Evolutionary conservation across 1,140 invertebrate species (phyloP), one percentile per base, ranked within the genome.

Genomic region (Atta texana): DNA sequence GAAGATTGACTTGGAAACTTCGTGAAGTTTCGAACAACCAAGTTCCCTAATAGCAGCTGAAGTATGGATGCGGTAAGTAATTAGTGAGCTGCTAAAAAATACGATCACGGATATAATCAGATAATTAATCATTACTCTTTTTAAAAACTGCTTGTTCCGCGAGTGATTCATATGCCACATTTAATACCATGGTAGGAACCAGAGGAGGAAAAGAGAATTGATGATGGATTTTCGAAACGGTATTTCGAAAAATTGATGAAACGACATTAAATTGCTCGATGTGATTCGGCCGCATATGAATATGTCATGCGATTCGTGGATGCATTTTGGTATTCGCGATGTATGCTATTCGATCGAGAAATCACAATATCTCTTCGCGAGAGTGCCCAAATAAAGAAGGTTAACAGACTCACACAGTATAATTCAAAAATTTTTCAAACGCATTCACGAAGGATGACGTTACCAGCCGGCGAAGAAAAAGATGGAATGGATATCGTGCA

Each of bases 341-440:
- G 69, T 39, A 75, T 51, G 55, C 7, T 51, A 63, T 21, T 49
- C 34, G 64, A 71, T 81, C 34, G 66, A 24, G 34, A 44, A 44
- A 81, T 59, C 53, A 51, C 49, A 53, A 18, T 49, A 71, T 84
- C n/a, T 39, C 34, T 21, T 69, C 39, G 10, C 34, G 53, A 31
- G 24, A 2, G 59, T n/a, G 16, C 21, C 10, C 14, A 53, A 10
- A 59, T 21, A 28, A 82, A 59, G 24, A 57, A 39, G 21, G 28
- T 34, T 78, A 57, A 81, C 24, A 14, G 8, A 82, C 34, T 82
- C 16, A 14, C 16, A 14, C 24, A 24, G 80, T 82, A 81, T 81
- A 81, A 81, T 82, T 61, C 18, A 57, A 74, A 82, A 82, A 74
- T 82, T 74, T 82, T 82, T 82, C 68, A 80, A 39, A n/a, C 28